Conservation (phyloP, 2,797 vertebrate species). For the Betta splendens region DNA sequence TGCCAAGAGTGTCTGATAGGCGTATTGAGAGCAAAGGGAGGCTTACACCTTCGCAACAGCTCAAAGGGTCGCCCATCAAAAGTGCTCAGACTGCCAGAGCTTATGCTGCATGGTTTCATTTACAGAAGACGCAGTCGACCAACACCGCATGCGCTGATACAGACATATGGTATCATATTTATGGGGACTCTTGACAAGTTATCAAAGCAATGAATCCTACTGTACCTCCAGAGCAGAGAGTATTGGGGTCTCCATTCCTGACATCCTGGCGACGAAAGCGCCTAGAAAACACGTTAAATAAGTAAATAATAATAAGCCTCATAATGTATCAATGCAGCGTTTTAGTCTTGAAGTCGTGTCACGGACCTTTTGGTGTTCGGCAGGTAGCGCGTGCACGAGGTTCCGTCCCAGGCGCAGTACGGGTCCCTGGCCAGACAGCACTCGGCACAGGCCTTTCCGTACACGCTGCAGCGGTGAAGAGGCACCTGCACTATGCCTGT, state of each 20-base stretch:
- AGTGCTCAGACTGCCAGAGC: not conserved
- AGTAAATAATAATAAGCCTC: too few species aligned
- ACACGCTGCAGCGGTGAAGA: constrained; percentile 89
- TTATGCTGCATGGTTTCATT: not conserved
- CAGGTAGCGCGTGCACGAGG: constrained; percentile 89
- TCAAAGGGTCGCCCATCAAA: not conserved
- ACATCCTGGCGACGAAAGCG: constrained; percentile 94
- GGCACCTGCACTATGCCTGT: constrained; percentile 88
- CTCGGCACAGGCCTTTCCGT: constrained; percentile 91
- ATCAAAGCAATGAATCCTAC: too few species aligned
- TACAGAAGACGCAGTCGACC: not conserved
- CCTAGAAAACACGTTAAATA: constrained; percentile 72
- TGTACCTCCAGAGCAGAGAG: constrained; percentile 91
- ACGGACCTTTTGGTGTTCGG: constrained; percentile 90
- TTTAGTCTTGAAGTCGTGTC: not conserved
- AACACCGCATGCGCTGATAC: not conserved
- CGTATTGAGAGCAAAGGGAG: constrained; percentile 6
- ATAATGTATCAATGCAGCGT: not conserved
- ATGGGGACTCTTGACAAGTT: too few species aligned
- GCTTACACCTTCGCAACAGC: constrained; percentile 12
- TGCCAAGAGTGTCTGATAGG: constrained; percentile 19
- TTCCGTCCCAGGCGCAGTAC: constrained; percentile 95
- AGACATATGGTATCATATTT: too few species aligned
- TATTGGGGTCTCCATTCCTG: constrained; percentile 92
- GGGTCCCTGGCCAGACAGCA: constrained; percentile 95